phyloP scores from a whole-genome alignment of 2,113 vertebrate species.

The Carettochelys insculpta region DNA sequence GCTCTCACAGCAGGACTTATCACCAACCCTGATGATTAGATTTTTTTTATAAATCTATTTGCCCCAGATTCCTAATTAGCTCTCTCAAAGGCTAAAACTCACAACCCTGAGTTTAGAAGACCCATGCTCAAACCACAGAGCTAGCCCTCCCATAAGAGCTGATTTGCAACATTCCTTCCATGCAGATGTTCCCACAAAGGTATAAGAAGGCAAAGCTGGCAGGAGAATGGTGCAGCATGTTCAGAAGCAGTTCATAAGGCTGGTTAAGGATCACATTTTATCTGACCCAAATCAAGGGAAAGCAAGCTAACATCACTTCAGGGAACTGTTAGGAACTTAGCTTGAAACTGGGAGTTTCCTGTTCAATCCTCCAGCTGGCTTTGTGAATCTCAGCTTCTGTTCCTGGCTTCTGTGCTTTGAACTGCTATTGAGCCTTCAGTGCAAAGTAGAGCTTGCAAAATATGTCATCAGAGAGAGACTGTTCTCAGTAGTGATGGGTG shows the following conservation, averaged over 20 bases:
- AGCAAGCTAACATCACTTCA: neutral
- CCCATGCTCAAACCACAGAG: too few species aligned
- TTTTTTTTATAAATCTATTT: too few species aligned
- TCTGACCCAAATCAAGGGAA: neutral
- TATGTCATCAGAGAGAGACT: neutral
- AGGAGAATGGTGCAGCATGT: neutral
- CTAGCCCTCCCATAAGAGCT: too few species aligned
- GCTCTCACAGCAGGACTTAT: too few species aligned
- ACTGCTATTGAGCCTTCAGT: neutral
- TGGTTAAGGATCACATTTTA: neutral
- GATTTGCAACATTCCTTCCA: too few species aligned
- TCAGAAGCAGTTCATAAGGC: neutral
- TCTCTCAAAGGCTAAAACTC: too few species aligned
- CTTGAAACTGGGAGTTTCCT: neutral
- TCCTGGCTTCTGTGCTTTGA: accelerated
- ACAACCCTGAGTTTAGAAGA: too few species aligned
- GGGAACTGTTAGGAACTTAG: neutral
- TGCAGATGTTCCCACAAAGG: neutral
- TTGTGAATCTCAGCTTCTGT: neutral
- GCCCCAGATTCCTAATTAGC: too few species aligned
- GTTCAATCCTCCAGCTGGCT: neutral
- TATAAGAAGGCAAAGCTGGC: neutral
- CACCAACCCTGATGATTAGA: too few species aligned
- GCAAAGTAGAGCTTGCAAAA: neutral
- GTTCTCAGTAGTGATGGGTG: too few species aligned